A percentile compares a stretch with the other conserved stretches of the same genome.
Evolutionary conservation across 2,888 invertebrate species (phyloP).

Genomic region (Polyommatus iphigenia): DNA sequence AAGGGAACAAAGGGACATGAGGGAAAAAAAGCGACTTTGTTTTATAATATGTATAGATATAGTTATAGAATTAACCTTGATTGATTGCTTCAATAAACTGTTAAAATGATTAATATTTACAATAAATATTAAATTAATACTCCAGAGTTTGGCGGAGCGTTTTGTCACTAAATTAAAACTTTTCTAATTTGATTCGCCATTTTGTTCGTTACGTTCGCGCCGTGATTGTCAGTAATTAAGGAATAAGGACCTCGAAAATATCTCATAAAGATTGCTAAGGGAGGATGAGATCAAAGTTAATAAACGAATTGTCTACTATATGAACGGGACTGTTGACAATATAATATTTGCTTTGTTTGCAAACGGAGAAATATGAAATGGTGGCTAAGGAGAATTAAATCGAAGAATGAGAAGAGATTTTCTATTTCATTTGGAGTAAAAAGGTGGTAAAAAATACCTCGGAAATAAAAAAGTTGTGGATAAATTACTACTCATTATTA

Average conservation of each 20-base stretch:
- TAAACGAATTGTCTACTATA: background rate
- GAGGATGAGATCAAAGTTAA: background rate
- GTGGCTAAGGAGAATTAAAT: background rate
- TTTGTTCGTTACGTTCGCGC: slow-evolving; percentile 12
- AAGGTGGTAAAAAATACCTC: too few relatives aligned
- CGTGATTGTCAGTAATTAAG: slow-evolving; percentile 1
- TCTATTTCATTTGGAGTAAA: too few relatives aligned
- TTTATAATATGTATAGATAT: too few relatives aligned
- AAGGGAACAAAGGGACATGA: too few relatives aligned
- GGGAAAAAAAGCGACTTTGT: too few relatives aligned
- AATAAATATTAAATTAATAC: background rate
- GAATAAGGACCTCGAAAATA: background rate
- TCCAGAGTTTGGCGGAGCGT: background rate
- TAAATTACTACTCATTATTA: too few relatives aligned
- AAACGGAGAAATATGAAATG: background rate
- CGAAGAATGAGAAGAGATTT: too few relatives aligned
- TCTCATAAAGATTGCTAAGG: background rate
- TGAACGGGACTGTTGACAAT: slow-evolving; percentile 6
- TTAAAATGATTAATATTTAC: slow-evolving; percentile 1
- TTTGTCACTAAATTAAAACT: slow-evolving; percentile 22
- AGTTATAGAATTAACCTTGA: too few relatives aligned
- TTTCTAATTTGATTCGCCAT: slow-evolving; percentile 19
- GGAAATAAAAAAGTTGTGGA: too few relatives aligned
- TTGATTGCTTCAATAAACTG: background rate
- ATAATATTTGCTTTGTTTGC: slow-evolving; percentile 4